These are phyloP conservation scores for Semnornis frantzii DNA, from an alignment of 2,113 vertebrate genomes.

Conservation along the genomic window DNA sequence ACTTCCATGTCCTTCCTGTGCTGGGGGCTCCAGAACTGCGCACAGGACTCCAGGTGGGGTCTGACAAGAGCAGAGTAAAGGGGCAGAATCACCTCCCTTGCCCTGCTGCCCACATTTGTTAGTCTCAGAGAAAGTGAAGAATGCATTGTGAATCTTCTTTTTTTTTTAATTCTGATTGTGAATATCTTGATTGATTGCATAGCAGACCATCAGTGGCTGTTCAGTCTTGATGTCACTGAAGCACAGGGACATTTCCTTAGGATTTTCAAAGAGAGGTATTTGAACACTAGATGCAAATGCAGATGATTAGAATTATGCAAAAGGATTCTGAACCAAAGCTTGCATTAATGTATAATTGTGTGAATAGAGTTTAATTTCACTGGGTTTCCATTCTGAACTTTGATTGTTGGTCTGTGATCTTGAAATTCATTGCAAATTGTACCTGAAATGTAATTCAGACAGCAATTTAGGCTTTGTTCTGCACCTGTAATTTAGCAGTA, in stretches of 20 bases:
- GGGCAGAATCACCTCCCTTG: too few relatives aligned
- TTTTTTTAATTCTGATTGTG: neutral
- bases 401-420: neutral
- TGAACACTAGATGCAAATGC: neutral
- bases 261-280: neutral
- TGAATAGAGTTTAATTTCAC: neutral
- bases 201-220: neutral
- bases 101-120: neutral
- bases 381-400: neutral
- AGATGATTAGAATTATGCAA: neutral
- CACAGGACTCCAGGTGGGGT: too few relatives aligned
- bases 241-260: neutral
- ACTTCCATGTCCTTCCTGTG: too few relatives aligned
- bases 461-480: neutral
- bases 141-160: neutral
- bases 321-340: neutral
- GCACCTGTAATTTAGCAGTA: neutral
- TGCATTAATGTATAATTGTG: neutral
- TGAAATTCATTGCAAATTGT: neutral
- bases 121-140: neutral
- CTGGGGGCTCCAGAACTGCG: too few relatives aligned
- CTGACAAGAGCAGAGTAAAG: too few relatives aligned
- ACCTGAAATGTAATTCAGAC: neutral
- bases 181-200: neutral
- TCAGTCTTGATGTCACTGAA: neutral